phyloP scores from a whole-genome alignment of 1,140 invertebrate genomes.

The Piezodorus guildinii region DNA sequence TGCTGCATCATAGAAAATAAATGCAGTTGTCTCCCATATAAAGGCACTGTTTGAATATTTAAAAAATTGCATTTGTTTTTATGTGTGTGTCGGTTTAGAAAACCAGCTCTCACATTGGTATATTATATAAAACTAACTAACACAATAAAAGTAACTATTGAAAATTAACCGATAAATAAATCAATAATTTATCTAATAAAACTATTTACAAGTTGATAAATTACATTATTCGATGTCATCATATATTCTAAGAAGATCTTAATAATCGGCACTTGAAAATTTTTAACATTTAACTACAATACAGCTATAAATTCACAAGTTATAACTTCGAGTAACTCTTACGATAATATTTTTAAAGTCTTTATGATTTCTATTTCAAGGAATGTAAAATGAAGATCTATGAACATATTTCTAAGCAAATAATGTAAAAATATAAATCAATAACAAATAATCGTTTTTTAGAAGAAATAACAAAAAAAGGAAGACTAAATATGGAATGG shows the following conservation, averaged over 20 bases:
- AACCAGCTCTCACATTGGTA: conserved; percentile 3
- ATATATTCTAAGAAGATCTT: conserved; percentile 8
- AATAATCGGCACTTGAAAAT: conserved; percentile 10
- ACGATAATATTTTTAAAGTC: conserved; percentile 3
- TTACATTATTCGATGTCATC: conserved; percentile 14
- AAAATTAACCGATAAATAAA: conserved; percentile 3
- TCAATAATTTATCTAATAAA: conserved; percentile 2
- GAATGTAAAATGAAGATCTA: not conserved
- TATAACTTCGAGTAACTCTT: not conserved
- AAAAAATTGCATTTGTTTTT: conserved; percentile 2
- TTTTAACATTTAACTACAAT: not conserved
- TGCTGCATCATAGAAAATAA: conserved; percentile 14
- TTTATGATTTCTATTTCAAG: conserved; percentile 5
- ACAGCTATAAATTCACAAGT: too few species aligned
- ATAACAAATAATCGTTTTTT: too few species aligned
- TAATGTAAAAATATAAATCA: too few species aligned
- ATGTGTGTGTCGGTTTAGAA: not conserved
- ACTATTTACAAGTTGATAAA: conserved; percentile 10
- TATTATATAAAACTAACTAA: conserved; percentile 14
- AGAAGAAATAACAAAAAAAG: too few species aligned
- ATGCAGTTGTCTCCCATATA: conserved; percentile 18
- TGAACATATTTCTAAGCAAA: too few species aligned
- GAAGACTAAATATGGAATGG: too few species aligned
- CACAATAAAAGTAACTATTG: not conserved
- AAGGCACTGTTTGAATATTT: conserved; percentile 17